These are phyloP conservation scores for Hapalemur alaotrensis DNA, from an alignment of 2,797 vertebrate genomes.

Conservation along the genomic window DNA sequence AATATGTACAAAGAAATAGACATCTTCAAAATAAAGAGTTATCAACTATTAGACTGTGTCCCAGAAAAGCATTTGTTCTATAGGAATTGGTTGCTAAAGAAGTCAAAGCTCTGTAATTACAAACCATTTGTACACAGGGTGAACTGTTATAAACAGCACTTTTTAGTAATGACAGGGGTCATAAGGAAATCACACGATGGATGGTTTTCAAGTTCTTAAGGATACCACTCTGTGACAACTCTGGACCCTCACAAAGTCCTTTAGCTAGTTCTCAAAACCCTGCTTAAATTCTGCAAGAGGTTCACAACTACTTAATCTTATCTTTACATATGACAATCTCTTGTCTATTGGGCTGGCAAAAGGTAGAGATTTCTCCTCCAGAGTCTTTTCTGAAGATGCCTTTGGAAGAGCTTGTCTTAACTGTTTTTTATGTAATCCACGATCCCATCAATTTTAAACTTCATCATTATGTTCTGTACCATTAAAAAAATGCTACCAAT, in stretches of 20 bases:
- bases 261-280: not conserved
- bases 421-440: not conserved
- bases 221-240: not conserved
- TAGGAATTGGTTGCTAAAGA: not conserved
- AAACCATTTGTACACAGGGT: not conserved
- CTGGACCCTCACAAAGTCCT: not conserved
- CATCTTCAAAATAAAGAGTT: not conserved
- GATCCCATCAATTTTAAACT: not conserved
- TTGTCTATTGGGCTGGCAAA: not conserved
- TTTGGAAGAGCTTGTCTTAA: not conserved
- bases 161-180: not conserved
- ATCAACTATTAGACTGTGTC: not conserved
- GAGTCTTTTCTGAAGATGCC: not conserved
- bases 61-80: not conserved
- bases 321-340: not conserved
- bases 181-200: not conserved
- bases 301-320: not conserved
- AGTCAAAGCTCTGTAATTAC: not conserved
- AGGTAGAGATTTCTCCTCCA: not conserved
- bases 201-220: not conserved
- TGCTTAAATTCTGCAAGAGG: not conserved
- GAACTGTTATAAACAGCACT: not conserved
- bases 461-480: not conserved
- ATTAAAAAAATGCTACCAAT: not conserved
- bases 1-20: not conserved